phyloP scores from a whole-genome alignment of 64 coral and sea anemone species.

The Cladopsammia gracilis region DNA sequence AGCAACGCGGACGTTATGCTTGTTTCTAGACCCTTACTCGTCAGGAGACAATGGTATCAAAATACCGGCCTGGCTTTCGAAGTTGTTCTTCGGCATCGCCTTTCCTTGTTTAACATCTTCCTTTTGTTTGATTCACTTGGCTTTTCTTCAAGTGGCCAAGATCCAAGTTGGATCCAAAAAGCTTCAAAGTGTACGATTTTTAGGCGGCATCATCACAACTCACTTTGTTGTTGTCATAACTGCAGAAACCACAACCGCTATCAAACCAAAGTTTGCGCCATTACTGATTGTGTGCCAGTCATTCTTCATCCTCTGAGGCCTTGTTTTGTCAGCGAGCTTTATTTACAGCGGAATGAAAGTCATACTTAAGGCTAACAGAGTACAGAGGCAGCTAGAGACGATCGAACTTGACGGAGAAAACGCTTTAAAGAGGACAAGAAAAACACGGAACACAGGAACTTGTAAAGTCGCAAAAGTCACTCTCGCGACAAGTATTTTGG shows the following conservation, averaged over 20 bases:
- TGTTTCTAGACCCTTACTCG: conserved; percentile 8
- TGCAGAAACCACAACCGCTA: not conserved
- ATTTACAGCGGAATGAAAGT: conserved; percentile 75
- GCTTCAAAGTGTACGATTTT: conserved; percentile 47
- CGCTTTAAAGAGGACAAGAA: not conserved
- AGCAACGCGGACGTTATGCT: conserved; percentile 15
- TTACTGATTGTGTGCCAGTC: conserved; percentile 61
- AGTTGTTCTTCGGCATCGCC: conserved; percentile 14
- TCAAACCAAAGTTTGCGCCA: not conserved
- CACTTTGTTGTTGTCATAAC: conserved; percentile 61
- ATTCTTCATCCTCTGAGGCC: conserved; percentile 72
- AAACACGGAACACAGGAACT: not conserved
- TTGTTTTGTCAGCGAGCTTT: conserved; percentile 51
- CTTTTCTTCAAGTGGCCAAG: conserved; percentile 70
- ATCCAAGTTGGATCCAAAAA: conserved; percentile 50
- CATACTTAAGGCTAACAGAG: not conserved
- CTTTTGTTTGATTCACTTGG: conserved; percentile 66
- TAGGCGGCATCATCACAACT: conserved; percentile 8
- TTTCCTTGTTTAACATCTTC: conserved; percentile 77
- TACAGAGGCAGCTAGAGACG: not conserved
- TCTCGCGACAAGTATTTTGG: conserved; percentile 38
- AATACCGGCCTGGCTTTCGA: not conserved
- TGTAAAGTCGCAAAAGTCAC: conserved; percentile 60
- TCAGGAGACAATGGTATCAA: conserved; percentile 10
- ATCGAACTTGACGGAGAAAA: not conserved